Evolutionary conservation across 2,888 invertebrate species (phyloP).

Genomic region (Eudemis profundana): DNA sequence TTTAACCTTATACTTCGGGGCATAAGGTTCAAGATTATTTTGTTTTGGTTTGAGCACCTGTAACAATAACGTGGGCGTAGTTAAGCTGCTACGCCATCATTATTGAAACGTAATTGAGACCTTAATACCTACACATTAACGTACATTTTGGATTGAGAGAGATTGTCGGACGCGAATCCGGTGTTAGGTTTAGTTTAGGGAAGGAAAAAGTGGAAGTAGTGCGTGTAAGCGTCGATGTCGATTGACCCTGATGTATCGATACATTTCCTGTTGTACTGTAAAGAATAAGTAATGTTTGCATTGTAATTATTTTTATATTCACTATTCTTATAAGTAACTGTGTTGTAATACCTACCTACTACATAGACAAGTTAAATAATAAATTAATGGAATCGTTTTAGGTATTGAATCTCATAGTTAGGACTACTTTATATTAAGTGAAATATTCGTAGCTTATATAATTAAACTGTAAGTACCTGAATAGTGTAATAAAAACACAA

Average conservation of each 20-base stretch:
- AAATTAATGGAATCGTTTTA: no score
- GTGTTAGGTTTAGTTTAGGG: conserved; percentile 20
- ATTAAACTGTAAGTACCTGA: no score
- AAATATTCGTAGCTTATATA: no score
- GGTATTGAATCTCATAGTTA: no score
- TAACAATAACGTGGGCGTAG: conserved; percentile 4
- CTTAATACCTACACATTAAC: not conserved
- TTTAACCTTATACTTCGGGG: not conserved
- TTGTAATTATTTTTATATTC: no score
- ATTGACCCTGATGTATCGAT: not conserved
- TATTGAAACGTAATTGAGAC: conserved; percentile 6
- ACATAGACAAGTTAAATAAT: no score
- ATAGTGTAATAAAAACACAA: no score
- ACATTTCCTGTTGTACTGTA: not conserved
- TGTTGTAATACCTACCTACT: no score
- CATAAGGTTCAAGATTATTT: not conserved
- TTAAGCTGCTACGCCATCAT: conserved; percentile 14
- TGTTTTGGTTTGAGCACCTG: not conserved
- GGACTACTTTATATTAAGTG: no score
- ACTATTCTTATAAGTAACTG: no score
- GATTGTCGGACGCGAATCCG: conserved; percentile 18
- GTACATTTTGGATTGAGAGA: not conserved
- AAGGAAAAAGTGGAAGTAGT: conserved; percentile 27
- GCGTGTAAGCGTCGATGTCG: not conserved
- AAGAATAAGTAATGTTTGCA: no score